Conservation (phyloP, 2,113 vertebrate genomes). For the Megaleporinus macrocephalus region DNA sequence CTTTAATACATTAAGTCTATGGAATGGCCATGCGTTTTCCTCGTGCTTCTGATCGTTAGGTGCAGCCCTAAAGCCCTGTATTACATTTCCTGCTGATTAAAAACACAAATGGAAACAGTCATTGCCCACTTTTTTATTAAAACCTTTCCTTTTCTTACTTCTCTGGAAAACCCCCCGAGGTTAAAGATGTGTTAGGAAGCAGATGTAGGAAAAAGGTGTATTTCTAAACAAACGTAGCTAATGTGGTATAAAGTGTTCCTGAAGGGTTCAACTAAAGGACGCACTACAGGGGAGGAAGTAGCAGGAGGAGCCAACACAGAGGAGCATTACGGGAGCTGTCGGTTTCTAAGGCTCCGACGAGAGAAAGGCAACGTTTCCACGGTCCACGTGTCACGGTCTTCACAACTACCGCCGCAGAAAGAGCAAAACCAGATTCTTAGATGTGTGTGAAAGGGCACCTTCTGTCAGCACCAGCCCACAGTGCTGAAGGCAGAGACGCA, state of each 20-base stretch:
- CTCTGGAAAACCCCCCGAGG: not conserved
- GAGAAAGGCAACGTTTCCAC: not conserved
- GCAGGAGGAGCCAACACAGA: not conserved
- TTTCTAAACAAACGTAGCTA: not conserved
- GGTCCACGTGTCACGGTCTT: not conserved
- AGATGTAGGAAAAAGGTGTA: not conserved
- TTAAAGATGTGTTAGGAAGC: not conserved
- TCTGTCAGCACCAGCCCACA: not conserved
- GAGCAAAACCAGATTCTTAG: not conserved
- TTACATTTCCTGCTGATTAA: too few relatives aligned
- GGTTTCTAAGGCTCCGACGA: not conserved
- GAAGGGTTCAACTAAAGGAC: not conserved
- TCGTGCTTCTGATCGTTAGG: too few relatives aligned
- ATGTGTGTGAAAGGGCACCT: not conserved
- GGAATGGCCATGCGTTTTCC: too few relatives aligned
- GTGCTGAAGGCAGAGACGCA: not conserved
- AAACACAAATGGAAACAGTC: not conserved
- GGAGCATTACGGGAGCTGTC: not conserved
- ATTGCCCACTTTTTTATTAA: not conserved
- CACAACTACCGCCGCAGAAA: conserved; percentile 1
- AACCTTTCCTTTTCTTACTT: not conserved
- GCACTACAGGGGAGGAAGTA: not conserved
- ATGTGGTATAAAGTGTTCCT: not conserved
- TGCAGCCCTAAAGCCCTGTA: too few relatives aligned
- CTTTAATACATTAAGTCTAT: too few relatives aligned